Conservation (phyloP, 2,113 vertebrate genomes). For the Mustelus asterias region DNA sequence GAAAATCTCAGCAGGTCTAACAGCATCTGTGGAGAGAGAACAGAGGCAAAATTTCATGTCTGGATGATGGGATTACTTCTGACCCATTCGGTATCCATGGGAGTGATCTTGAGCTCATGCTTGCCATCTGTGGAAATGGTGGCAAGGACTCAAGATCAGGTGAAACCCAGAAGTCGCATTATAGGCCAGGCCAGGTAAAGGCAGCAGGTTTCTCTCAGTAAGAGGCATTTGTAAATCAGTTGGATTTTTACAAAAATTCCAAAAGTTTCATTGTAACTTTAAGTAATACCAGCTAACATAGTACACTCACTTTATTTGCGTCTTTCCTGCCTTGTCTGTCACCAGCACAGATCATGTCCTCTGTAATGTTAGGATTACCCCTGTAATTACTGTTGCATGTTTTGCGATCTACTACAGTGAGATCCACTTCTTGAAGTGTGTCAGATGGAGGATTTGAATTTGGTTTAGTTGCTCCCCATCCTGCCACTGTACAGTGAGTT, state of each 20-base stretch:
- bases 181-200: background rate
- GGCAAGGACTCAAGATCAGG: no score
- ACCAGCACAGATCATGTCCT: constrained; percentile 60
- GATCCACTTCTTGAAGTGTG: constrained; percentile 53
- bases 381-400: constrained; percentile 51
- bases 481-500: constrained; percentile 52
- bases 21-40: no score
- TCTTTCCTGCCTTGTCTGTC: constrained; percentile 43
- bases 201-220: background rate
- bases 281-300: background rate
- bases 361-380: constrained; percentile 42
- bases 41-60: no score
- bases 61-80: no score
- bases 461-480: constrained; percentile 42
- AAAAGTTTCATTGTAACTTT: background rate
- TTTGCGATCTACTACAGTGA: constrained; percentile 53
- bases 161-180: no score
- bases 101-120: no score
- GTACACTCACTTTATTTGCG: constrained; percentile 37
- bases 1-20: no score
- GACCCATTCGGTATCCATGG: no score
- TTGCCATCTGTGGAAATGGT: no score
- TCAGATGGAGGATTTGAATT: fast-evolving
- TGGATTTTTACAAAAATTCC: background rate
- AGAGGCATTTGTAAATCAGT: background rate